Base-by-base conservation (phyloP, 1,140 invertebrate species). In the Cyphomyrmex costatus region DNA sequence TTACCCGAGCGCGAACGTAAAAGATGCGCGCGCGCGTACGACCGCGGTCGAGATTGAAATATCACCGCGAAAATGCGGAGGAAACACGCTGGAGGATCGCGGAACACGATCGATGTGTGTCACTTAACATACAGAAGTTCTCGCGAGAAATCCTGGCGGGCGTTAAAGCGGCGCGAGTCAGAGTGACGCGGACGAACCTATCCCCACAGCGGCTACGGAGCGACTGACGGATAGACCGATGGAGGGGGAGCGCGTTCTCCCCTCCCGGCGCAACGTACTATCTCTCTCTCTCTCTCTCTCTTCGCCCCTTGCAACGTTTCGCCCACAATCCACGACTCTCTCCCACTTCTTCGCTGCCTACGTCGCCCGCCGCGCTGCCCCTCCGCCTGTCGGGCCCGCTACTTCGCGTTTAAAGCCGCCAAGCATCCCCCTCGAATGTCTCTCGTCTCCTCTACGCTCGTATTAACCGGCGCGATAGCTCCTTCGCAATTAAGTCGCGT, bases 401-500 rank as follows among this genome's bases (percentile, higher is more conserved):
- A 88, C 86, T 88, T 82, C 71, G 61, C 85, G 78, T 86, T 90
- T 90, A 90, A 88, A 90, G 89, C 88, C 89, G 76, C 89, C 89
- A 90, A 90, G 89, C 89, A 90, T 85, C 89, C 88, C 88, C 89
- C 89, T 90, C 89, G 89, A 90, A 90, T 89, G 86, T 88, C 88
- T 88, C 87, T 85, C 86, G 73, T 86, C 91, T 91, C 60, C 88
- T 83, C 88, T 49, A 86, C 83, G 90, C 89, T 91, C 93, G 92
- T 92, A 94, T 95, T 94, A 95, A 94, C 93, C 92, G 94, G 92
- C 91, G 92, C 94, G 94, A 95, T 95, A 94, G 93, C 93, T 95
- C 93, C 94, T 95, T 95, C 93, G 94, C 94, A 94, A 95, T 94
- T 95, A 95, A 92, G 94, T 93, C 94, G 93, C 93, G 94, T 95